Evolutionary conservation across 1,140 invertebrate genomes (phyloP).

Genomic region (Sitophilus oryzae): DNA sequence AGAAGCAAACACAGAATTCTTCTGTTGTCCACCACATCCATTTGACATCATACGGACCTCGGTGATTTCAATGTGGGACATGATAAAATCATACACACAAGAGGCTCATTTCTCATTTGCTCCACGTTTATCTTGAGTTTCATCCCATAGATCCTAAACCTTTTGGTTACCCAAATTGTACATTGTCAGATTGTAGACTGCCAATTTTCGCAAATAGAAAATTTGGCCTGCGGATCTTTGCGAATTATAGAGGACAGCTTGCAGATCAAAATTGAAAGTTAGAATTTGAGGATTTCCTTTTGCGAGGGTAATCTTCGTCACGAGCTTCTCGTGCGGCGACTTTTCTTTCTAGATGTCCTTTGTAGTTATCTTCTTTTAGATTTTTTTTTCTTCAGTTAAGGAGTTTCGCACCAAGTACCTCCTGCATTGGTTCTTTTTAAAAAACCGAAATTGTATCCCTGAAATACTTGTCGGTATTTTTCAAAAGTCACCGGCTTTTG

Average conservation of each 20-base stretch:
- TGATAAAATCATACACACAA: conserved; percentile 38
- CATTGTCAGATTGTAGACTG: conserved; percentile 45
- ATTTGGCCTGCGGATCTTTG: conserved; percentile 37
- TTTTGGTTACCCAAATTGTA: conserved; percentile 19
- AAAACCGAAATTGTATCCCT: conserved; percentile 28
- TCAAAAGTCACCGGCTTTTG: conserved; percentile 19
- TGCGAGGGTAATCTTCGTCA: conserved; percentile 30
- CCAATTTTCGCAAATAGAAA: conserved; percentile 45
- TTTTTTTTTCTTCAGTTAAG: conserved; percentile 20
- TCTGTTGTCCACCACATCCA: conserved; percentile 43
- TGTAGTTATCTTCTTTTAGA: conserved; percentile 13
- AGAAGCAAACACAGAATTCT: conserved; percentile 38
- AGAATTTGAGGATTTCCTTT: conserved; percentile 17
- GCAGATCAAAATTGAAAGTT: conserved; percentile 37
- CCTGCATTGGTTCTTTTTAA: conserved; percentile 32
- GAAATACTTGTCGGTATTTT: conserved; percentile 27
- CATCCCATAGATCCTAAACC: conserved; percentile 10
- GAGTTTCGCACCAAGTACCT: conserved; percentile 19
- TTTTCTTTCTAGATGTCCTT: conserved; percentile 20
- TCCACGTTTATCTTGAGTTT: conserved; percentile 9
- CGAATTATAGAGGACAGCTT: conserved; percentile 39
- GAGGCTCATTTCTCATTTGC: conserved; percentile 45
- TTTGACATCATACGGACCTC: conserved; percentile 37
- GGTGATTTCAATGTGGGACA: conserved; percentile 22
- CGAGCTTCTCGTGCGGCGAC: conserved; percentile 21